Percentiles rank a stretch among this genome's conserved stretches.
Conservation (phyloP, 2,113 vertebrate genomes). For the Silurus glanis region DNA sequence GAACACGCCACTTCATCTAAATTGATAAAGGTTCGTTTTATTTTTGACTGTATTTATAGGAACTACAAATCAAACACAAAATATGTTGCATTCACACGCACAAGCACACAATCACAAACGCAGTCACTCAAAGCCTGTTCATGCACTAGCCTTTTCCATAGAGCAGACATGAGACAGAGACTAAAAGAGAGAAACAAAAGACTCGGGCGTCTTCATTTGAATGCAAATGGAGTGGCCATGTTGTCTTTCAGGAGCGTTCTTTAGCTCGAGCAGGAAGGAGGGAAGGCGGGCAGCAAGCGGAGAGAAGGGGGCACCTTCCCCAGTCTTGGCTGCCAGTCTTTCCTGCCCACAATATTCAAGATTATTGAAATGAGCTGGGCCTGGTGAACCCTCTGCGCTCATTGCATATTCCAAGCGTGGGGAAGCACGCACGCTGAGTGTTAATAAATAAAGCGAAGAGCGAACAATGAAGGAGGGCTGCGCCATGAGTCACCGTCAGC, state of each 20-base stretch:
- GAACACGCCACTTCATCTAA: neutral
- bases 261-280: slow-evolving; percentile 37
- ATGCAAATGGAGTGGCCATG: slow-evolving; percentile 60
- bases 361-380: slow-evolving; percentile 76
- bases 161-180: slow-evolving; percentile 30
- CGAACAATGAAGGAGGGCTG: slow-evolving; percentile 50
- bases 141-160: slow-evolving; percentile 7
- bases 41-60: neutral
- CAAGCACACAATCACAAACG: slow-evolving; percentile 15
- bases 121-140: slow-evolving; percentile 9
- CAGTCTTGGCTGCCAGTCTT: slow-evolving; percentile 14
- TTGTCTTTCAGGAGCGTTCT: slow-evolving; percentile 51
- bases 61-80: neutral
- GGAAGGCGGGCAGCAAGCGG: slow-evolving; percentile 41
- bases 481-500: slow-evolving; percentile 39
- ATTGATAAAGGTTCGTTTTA: neutral
- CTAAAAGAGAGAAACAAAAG: slow-evolving; percentile 42
- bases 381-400: slow-evolving; percentile 74
- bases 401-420: slow-evolving; percentile 69
- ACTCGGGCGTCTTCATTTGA: slow-evolving; percentile 31
- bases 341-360: slow-evolving; percentile 60
- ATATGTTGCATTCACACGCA: neutral
- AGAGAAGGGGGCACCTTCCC: slow-evolving; percentile 34
- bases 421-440: slow-evolving; percentile 54
- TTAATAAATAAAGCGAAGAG: slow-evolving; percentile 58